Conservation (phyloP, 2,888 invertebrate genomes). For the Merodon equestris region DNA sequence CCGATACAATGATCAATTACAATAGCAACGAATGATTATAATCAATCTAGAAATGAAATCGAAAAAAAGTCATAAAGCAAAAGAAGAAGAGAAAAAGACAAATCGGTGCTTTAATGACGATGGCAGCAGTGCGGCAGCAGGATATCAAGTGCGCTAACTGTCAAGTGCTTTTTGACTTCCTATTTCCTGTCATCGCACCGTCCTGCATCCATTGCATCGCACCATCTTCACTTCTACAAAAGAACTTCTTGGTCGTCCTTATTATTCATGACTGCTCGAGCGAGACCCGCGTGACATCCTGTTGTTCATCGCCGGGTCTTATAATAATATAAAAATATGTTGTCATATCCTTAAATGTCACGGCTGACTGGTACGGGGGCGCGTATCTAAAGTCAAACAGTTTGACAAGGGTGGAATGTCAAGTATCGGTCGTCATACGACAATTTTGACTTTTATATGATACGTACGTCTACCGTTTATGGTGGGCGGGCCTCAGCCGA, state of each 20-base stretch:
- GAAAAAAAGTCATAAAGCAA: neutral
- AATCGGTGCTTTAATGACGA: slow-evolving; percentile 63
- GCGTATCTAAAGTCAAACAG: slow-evolving; percentile 8
- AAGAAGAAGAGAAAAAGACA: slow-evolving; percentile 17
- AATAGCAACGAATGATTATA: slow-evolving; percentile 38
- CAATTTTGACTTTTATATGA: slow-evolving; percentile 34
- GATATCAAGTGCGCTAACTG: slow-evolving; percentile 66
- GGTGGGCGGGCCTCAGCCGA: slow-evolving; percentile 33
- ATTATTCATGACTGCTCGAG: slow-evolving; percentile 47
- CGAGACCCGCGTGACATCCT: slow-evolving; percentile 61
- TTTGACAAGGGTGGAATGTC: slow-evolving; percentile 45
- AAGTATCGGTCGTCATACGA: slow-evolving; percentile 42
- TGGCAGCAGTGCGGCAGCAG: slow-evolving; percentile 21
- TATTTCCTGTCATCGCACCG: slow-evolving; percentile 17
- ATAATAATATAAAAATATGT: slow-evolving; percentile 50
- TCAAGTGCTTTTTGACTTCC: slow-evolving; percentile 62
- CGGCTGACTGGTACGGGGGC: slow-evolving; percentile 27
- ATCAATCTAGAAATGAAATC: slow-evolving; percentile 26
- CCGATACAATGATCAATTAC: slow-evolving; percentile 62
- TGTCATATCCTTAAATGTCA: slow-evolving; percentile 63
- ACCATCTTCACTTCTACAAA: neutral
- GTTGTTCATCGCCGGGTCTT: slow-evolving; percentile 44
- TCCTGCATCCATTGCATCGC: slow-evolving; percentile 49
- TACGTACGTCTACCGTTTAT: slow-evolving; percentile 41
- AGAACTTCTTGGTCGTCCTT: slow-evolving; percentile 35